Percentiles rank a stretch among this genome's conserved stretches.
These are phyloP conservation scores for Macroglossus sobrinus DNA, from an alignment of 2,113 vertebrate species.

Conservation along the genomic window DNA sequence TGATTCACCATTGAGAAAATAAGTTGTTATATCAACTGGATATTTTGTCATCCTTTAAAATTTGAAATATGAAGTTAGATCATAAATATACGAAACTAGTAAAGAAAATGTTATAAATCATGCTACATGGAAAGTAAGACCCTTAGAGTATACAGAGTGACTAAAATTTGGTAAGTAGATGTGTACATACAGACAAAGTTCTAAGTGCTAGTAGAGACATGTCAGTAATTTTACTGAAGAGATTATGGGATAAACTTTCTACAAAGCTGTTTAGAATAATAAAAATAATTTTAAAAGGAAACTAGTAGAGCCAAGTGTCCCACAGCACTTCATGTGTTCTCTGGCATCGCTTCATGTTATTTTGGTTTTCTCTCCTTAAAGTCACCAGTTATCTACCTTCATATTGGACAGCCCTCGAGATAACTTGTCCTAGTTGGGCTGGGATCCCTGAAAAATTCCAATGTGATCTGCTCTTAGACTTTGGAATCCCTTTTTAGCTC, in stretches of 20 bases:
- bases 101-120: constrained; percentile 16
- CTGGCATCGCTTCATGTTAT: constrained; percentile 56
- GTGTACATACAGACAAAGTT: neutral
- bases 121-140: neutral
- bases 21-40: neutral
- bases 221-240: constrained; percentile 1
- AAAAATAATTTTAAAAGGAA: constrained; percentile 39
- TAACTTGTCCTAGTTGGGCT: constrained; percentile 31
- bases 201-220: neutral
- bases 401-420: constrained; percentile 7
- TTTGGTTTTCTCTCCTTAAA: constrained; percentile 62
- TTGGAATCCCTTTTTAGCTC: neutral
- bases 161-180: neutral
- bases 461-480: neutral
- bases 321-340: constrained; percentile 42
- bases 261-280: constrained; percentile 43
- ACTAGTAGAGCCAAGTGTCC: constrained; percentile 20
- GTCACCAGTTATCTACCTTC: constrained; percentile 38
- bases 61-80: neutral
- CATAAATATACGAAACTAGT: neutral
- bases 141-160: neutral
- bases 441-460: constrained; percentile 66
- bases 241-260: constrained; percentile 22
- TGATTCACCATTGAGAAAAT: constrained; percentile 8
- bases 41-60: neutral